Percentiles rank a stretch among this genome's conserved stretches.
phyloP scores from a whole-genome alignment of 1,140 invertebrate species.

The Aphelenchoides avenae region DNA sequence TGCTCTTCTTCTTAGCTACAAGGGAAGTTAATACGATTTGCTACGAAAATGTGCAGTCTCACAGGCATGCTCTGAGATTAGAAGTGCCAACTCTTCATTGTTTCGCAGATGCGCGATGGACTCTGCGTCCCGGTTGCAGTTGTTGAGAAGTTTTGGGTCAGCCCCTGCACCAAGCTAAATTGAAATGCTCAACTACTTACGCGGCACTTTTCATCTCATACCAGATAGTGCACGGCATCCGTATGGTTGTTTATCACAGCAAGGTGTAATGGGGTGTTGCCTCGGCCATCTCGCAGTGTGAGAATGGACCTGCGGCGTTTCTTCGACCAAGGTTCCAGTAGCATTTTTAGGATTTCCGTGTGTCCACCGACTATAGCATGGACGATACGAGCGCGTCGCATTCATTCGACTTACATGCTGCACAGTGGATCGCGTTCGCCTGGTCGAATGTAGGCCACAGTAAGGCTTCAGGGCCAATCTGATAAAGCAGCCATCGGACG shows the following conservation, averaged over 20 bases:
- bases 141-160: background rate
- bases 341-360: background rate
- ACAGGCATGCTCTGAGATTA: background rate
- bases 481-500: background rate
- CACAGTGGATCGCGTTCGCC: conserved; percentile 3
- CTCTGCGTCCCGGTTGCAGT: background rate
- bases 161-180: background rate
- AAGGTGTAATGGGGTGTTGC: conserved; percentile 2
- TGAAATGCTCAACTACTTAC: background rate
- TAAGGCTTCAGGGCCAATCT: conserved; percentile 1
- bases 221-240: background rate
- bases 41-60: no score
- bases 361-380: conserved; percentile 3
- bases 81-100: background rate
- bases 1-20: no score
- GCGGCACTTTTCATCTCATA: no score
- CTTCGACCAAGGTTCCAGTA: conserved; percentile 1
- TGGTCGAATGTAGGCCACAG: background rate
- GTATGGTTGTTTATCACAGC: background rate
- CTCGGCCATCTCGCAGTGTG: background rate
- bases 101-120: background rate
- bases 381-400: background rate
- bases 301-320: background rate
- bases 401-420: background rate
- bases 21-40: no score